Percentiles rank a stretch among this genome's conserved stretches.
Conservation (phyloP, 30 jellyfish, hydroid and myxozoan genomes). For the Nemopilema nomurai region DNA sequence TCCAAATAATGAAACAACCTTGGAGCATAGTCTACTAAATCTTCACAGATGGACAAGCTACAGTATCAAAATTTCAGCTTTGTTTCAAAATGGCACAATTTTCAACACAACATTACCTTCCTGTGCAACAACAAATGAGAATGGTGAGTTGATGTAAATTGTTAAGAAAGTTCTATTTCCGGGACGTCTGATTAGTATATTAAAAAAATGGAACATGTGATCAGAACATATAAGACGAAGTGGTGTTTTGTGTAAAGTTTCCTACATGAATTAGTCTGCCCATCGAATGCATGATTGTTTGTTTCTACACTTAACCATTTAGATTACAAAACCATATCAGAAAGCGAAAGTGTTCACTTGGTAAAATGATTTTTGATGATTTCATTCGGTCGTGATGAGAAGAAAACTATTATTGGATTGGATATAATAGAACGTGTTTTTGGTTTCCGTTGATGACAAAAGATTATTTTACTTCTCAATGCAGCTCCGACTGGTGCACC, state of each 20-base stretch:
- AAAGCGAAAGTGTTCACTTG: no score
- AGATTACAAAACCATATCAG: no score
- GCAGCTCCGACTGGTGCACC: conserved; percentile 18
- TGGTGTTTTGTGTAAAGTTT: no score
- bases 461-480: not conserved
- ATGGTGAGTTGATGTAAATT: conserved; percentile 32
- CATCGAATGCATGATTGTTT: no score
- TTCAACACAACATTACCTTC: not conserved
- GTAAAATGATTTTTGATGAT: no score
- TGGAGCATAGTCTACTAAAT: conserved; percentile 8
- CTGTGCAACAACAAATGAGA: conserved; percentile 38
- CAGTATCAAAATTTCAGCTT: conserved; percentile 22
- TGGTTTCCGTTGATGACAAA: no score
- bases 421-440: no score
- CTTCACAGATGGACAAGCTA: conserved; percentile 50
- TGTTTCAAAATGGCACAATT: conserved; percentile 17
- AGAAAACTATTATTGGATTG: no score
- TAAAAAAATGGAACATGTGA: not conserved
- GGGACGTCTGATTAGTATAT: not conserved
- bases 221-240: no score
- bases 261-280: no score
- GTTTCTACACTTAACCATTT: no score
- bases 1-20: not conserved
- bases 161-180: not conserved
- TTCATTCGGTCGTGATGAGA: no score